Evolutionary conservation across 2,113 vertebrate genomes (phyloP), one percentile per base, ranked within the genome.

Genomic region (Rhegmatorhina hoffmannsi): DNA sequence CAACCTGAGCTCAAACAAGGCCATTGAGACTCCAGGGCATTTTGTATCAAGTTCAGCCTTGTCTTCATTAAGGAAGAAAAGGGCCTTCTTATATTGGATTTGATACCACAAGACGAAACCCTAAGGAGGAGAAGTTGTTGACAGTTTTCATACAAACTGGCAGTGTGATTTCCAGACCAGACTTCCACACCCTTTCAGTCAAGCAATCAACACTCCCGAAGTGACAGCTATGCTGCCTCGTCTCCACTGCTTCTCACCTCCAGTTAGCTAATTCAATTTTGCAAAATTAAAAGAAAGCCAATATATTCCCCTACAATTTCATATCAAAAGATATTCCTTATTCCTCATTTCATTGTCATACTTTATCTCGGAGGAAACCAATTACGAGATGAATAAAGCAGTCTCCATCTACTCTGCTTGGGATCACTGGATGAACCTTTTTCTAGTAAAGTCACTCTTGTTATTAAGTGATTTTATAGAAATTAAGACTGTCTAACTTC

Each of bases 261-360:
- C 21, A 77, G 50, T 67, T 50, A 77, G 50, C 46, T 83, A 95
- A 95, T 84, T 86, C 63, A 80, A 49, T 89, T 94, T 86, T 56
- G 46, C 8, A 4, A 89, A 96, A 92, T 78, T 78, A 89, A 77
- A 86, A 82, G 31, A 43, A 90, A 78, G 79, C 29, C 7, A 70
- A 86, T 55, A 50, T 28, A 94, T 33, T 77, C 38, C 38, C 43
- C 28, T 74, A 67, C 50, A 84, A 72, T 84, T 89, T 70, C 53
- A 36, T 69, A 56, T 70, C 46, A 87, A 91, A 90, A 63, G 46
- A 17, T 63, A 90, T 21, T 93, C 89, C 76, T 90, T 91, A 90
- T 52, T 94, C 76, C 43, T 75, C 60, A 77, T 59, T 93, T 88
- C 68, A 74, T 7, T 93, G 79, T 77, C 90, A 46, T 40, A 80